Evolutionary conservation across 2,113 vertebrate species (phyloP).

Genomic region (Thermophis baileyi): DNA sequence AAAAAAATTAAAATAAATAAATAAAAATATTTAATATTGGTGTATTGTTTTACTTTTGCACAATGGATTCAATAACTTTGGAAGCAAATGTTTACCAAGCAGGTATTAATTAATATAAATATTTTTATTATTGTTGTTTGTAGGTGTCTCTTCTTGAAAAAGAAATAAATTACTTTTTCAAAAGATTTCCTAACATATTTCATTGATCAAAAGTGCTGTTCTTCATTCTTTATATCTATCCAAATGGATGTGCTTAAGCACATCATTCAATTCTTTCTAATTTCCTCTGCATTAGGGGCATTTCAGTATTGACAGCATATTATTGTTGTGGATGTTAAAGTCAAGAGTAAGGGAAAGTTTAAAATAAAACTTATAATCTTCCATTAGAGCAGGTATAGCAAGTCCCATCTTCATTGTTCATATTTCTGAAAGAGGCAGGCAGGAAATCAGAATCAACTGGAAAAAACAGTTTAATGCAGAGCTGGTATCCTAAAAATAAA

Average conservation of each 20-base stretch:
- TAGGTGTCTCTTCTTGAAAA: background rate
- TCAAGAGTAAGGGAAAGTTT: constrained; percentile 54
- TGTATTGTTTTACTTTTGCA: constrained; percentile 25
- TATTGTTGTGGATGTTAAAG: constrained; percentile 39
- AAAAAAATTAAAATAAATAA: too few species aligned
- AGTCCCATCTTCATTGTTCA: constrained; percentile 37
- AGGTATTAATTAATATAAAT: constrained; percentile 15
- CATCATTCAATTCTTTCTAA: background rate
- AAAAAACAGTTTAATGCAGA: constrained; percentile 36
- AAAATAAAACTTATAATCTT: constrained; percentile 32
- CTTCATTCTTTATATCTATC: background rate
- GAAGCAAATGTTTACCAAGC: rapidly evolving
- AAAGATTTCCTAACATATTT: constrained; percentile 8
- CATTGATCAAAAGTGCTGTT: background rate
- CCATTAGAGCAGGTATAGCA: constrained; percentile 36
- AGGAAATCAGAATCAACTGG: constrained; percentile 25
- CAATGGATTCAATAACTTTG: constrained; percentile 3
- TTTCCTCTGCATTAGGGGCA: background rate
- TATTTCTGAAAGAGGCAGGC: constrained; percentile 48
- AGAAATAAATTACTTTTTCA: constrained; percentile 1
- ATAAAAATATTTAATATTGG: constrained; percentile 27
- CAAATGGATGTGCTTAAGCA: constrained; percentile 1
- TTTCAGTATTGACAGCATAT: constrained; percentile 41
- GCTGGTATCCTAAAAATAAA: background rate
- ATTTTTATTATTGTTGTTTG: background rate